These are phyloP conservation scores for Dallia pectoralis DNA, from an alignment of 2,797 vertebrate species.

Conservation along the genomic window DNA sequence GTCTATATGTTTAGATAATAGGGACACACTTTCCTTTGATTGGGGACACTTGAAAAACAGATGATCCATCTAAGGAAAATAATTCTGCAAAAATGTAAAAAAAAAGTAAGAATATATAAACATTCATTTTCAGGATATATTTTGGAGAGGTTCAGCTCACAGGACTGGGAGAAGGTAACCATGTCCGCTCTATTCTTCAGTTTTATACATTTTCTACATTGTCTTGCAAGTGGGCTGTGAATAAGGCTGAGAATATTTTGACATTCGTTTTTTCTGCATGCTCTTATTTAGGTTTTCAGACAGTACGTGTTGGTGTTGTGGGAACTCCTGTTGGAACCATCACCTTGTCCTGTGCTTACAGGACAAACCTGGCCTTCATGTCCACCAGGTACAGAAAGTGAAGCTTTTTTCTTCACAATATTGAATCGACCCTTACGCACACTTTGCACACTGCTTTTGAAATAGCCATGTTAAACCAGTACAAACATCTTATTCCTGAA, in stretches of 20 bases:
- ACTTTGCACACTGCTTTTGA: neutral
- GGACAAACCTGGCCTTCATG: slow-evolving; percentile 98
- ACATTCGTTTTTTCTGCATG: neutral
- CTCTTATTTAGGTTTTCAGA: slow-evolving; percentile 86
- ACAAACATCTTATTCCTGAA: neutral
- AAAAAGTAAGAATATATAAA: slow-evolving; percentile 11
- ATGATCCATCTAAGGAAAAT: too few species aligned
- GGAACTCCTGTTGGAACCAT: slow-evolving; percentile 94
- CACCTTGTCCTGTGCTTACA: slow-evolving; percentile 95
- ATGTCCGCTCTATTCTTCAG: neutral
- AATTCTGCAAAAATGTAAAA: neutral
- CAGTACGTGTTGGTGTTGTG: slow-evolving; percentile 94
- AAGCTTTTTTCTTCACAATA: neutral
- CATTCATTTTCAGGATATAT: slow-evolving; percentile 84
- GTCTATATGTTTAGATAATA: too few species aligned
- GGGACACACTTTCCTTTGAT: too few species aligned
- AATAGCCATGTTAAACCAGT: neutral
- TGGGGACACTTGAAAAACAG: too few species aligned
- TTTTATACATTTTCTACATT: neutral
- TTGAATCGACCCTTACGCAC: neutral
- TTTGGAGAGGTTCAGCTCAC: slow-evolving; percentile 95
- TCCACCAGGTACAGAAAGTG: slow-evolving; percentile 83
- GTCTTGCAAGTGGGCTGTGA: neutral
- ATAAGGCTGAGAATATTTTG: neutral
- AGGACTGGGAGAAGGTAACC: slow-evolving; percentile 93